phyloP scores from a whole-genome alignment of 1,140 invertebrate species.

The Microplitis mediator region DNA sequence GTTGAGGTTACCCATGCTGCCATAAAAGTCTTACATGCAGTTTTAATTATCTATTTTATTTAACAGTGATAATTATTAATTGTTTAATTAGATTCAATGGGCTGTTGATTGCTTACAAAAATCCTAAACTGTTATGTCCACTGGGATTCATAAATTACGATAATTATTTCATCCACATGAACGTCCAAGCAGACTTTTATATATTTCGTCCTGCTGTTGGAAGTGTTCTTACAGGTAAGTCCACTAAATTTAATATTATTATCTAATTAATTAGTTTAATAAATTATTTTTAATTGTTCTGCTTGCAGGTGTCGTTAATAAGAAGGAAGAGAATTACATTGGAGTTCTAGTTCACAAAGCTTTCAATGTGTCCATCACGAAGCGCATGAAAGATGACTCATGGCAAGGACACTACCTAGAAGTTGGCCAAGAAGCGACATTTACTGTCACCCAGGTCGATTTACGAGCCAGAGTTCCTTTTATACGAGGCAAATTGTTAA shows the following conservation, averaged over 20 bases:
- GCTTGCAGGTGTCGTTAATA: constrained; percentile 66
- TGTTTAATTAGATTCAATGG: constrained; percentile 62
- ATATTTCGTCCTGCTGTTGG: constrained; percentile 66
- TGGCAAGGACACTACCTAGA: constrained; percentile 66
- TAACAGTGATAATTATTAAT: constrained; percentile 6
- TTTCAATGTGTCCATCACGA: constrained; percentile 71
- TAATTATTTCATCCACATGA: constrained; percentile 66
- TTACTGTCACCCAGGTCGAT: constrained; percentile 64
- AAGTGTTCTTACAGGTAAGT: constrained; percentile 53
- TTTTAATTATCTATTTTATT: too few species aligned
- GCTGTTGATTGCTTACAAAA: constrained; percentile 69
- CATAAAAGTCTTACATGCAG: not conserved
- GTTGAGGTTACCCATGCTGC: not conserved
- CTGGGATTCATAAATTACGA: constrained; percentile 64
- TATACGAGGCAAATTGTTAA: constrained; percentile 63
- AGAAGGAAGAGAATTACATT: constrained; percentile 67
- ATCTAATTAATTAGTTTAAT: not conserved
- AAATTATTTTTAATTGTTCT: constrained; percentile 31
- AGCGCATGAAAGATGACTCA: constrained; percentile 59
- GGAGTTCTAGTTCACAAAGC: constrained; percentile 69
- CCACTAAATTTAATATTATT: constrained; percentile 35
- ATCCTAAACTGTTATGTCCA: constrained; percentile 65
- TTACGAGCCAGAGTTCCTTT: constrained; percentile 65
- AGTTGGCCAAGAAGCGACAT: constrained; percentile 66
- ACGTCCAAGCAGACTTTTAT: constrained; percentile 71